Evolutionary conservation across 2,797 vertebrate genomes (phyloP).

Genomic region (Bovichtus variegatus): DNA sequence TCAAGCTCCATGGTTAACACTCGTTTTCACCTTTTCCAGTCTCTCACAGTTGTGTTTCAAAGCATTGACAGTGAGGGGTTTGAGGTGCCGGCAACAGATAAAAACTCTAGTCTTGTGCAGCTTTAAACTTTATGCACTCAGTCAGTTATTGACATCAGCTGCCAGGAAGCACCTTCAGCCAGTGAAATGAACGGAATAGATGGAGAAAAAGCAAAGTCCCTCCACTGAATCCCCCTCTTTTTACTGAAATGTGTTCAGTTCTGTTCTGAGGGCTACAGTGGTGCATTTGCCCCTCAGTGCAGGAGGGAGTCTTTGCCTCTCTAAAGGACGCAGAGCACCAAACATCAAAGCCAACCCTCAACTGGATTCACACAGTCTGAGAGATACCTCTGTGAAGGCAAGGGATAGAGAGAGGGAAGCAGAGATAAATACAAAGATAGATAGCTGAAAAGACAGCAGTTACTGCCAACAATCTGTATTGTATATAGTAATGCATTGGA

Average conservation of each 20-base stretch:
- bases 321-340: slow-evolving; percentile 30
- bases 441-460: slow-evolving; percentile 7
- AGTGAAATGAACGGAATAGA: slow-evolving; percentile 22
- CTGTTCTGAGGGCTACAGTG: slow-evolving; percentile 34
- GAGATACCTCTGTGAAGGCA: slow-evolving; percentile 8
- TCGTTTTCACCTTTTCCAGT: slow-evolving; percentile 38
- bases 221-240: slow-evolving; percentile 10
- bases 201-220: slow-evolving; percentile 21
- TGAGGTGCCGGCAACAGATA: slow-evolving; percentile 1
- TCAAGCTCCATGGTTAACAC: background rate
- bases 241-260: slow-evolving; percentile 31
- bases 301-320: slow-evolving; percentile 29
- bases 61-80: background rate
- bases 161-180: slow-evolving; percentile 30
- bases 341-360: slow-evolving; percentile 58
- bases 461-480: slow-evolving; percentile 15
- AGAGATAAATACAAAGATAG: slow-evolving; percentile 1
- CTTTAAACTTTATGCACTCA: slow-evolving; percentile 37
- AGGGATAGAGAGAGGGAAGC: slow-evolving; percentile 1
- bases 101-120: slow-evolving; percentile 16
- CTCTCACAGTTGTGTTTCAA: slow-evolving; percentile 28
- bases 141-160: slow-evolving; percentile 29
- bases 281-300: slow-evolving; percentile 30
- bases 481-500: slow-evolving; percentile 38
- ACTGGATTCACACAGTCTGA: slow-evolving; percentile 36